Percentiles rank a stretch among this genome's conserved stretches.
Evolutionary conservation across 2,797 vertebrate species (phyloP).

Genomic region (Rhinichthys osculus): DNA sequence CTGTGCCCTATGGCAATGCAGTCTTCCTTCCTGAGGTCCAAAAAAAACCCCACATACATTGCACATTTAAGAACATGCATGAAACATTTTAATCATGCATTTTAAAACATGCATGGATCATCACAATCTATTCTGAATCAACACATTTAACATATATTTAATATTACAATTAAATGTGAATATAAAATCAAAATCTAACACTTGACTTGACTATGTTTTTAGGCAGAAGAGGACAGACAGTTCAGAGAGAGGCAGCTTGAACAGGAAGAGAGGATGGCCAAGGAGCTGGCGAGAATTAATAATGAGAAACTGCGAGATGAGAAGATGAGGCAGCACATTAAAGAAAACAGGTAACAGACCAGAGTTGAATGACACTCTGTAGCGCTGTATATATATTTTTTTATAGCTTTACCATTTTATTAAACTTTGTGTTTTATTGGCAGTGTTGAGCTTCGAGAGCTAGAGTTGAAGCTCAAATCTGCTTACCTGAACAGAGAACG

Average conservation of each 20-base stretch:
- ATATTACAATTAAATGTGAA: too few species aligned
- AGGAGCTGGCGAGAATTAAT: slow-evolving; percentile 82
- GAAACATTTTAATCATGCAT: neutral
- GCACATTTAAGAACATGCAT: neutral
- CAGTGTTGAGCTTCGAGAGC: slow-evolving; percentile 89
- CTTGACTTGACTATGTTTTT: neutral
- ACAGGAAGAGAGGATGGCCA: slow-evolving; percentile 86
- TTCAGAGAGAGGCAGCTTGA: slow-evolving; percentile 74
- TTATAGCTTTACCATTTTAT: neutral
- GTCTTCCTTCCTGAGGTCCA: neutral
- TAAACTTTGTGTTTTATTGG: slow-evolving; percentile 34
- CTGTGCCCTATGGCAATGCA: neutral
- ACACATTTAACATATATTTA: neutral
- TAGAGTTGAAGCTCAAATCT: slow-evolving; percentile 87
- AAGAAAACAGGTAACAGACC: slow-evolving; percentile 86
- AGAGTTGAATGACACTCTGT: neutral
- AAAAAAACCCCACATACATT: too few species aligned
- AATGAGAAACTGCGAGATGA: slow-evolving; percentile 82
- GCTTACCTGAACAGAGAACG: slow-evolving; percentile 90
- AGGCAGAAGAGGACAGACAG: slow-evolving; percentile 82
- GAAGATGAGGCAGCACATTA: slow-evolving; percentile 87
- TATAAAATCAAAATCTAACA: too few species aligned
- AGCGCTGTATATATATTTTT: too few species aligned
- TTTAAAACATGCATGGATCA: neutral
- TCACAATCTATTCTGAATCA: neutral